Evolutionary conservation across 2,113 vertebrate species (phyloP), one percentile per base, ranked within the genome.

Genomic region (Aldabrachelys gigantea): DNA sequence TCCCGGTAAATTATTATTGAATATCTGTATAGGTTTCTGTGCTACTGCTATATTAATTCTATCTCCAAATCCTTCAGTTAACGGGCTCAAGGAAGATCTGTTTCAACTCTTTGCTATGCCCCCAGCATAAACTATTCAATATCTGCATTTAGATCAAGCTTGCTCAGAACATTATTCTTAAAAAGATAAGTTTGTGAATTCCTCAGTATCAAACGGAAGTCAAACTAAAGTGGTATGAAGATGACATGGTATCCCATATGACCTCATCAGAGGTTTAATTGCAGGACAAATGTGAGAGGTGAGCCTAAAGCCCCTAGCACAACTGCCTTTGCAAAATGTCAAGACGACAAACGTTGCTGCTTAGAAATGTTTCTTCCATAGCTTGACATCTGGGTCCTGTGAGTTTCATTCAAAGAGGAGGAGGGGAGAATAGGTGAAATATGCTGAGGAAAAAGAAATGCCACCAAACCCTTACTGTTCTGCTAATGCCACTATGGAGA

Each of bases 321-420:
- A 69, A 54, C 41, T 78, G 35, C 17, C 78, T 96, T 88, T 89
- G 92, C 88, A 93, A 95, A 96, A 91, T 49, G 49, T 92, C 95
- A 97, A 91, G 89, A 90, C 92, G 91, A 96, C 90, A 97, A 97
- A 97, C 87, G 72, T 11, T 92, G 85, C 54, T 82, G 81, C 86
- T 89, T 56, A 49, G 89, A 82, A 79, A 85, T 2, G 5, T 87
- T 85, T 94, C 81, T 95, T 94, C 80, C 57, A 76, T 52, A 92
- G 41, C 76, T 52, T 90, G 91, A 97, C 91, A 89, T 41, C 52
- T 31, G 1, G 84, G 16, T 54, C 56, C 87, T 85, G 79, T 24
- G 80, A 80, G 79, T 82, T 82, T 89, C 80, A 87, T 72, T 96
- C 50, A 62, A 95, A 14, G 56, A 79, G 92, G 84, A 92, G 31